phyloP scores from a whole-genome alignment of 1,140 invertebrate species.

The Scaptodrosophila lebanonensis region DNA sequence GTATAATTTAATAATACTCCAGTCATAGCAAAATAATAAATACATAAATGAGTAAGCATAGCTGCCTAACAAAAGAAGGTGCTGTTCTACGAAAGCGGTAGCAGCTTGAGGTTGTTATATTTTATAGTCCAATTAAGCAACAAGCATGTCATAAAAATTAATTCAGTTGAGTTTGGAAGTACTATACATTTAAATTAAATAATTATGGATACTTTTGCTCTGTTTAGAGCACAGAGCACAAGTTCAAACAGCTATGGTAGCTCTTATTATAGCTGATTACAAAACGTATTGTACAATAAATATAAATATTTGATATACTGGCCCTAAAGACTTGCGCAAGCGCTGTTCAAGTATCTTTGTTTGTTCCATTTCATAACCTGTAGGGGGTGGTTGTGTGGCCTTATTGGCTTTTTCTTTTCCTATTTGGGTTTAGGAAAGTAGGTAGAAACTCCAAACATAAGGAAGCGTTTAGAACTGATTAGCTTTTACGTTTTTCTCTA shows the following conservation, averaged over 20 bases:
- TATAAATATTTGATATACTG: conserved; percentile 14
- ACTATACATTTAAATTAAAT: conserved; percentile 45
- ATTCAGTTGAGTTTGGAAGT: conserved; percentile 63
- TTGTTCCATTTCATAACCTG: too few species aligned
- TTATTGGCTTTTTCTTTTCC: too few species aligned
- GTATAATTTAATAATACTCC: conserved; percentile 51
- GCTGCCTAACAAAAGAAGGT: conserved; percentile 32
- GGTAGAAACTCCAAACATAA: too few species aligned
- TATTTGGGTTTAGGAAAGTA: too few species aligned
- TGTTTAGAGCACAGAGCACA: conserved; percentile 15
- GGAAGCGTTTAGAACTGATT: too few species aligned
- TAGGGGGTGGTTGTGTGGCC: too few species aligned
- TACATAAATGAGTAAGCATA: conserved; percentile 63
- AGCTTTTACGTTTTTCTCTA: conserved; percentile 2
- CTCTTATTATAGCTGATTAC: conserved; percentile 4
- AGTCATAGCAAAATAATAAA: conserved; percentile 60
- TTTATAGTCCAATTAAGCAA: conserved; percentile 39
- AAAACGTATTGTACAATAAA: conserved; percentile 50
- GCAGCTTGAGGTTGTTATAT: conserved; percentile 9
- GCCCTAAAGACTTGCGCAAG: too few species aligned
- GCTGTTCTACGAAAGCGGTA: conserved; percentile 24
- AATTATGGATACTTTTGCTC: conserved; percentile 22
- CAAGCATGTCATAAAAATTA: conserved; percentile 44
- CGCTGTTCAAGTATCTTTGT: too few species aligned
- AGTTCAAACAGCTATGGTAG: conserved; percentile 22